Evolutionary conservation across 2,113 vertebrate species (phyloP).

Genomic region (Bubo scandiacus): DNA sequence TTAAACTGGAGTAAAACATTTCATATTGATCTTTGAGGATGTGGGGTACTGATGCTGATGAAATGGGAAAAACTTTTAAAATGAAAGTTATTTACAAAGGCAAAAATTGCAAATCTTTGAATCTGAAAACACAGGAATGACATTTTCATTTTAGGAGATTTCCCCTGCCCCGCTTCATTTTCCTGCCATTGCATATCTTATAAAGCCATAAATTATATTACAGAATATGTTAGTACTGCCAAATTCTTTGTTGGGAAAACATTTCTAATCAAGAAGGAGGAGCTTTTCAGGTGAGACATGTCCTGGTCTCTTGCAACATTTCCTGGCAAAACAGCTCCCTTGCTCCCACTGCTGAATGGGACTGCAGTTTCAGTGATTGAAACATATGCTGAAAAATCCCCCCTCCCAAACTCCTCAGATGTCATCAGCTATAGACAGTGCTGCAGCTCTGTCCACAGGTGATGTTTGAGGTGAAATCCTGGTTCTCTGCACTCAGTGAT

Average conservation of each 20-base stretch:
- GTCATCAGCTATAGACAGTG: not conserved
- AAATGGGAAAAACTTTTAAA: not conserved
- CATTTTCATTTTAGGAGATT: not conserved
- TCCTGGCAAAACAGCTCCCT: not conserved
- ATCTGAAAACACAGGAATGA: not conserved
- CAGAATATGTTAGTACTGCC: not conserved
- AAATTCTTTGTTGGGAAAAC: not conserved
- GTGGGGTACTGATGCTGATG: not conserved
- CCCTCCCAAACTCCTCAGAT: not conserved
- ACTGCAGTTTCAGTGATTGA: not conserved
- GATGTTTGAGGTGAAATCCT: not conserved
- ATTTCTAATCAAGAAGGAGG: not conserved
- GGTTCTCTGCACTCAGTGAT: not conserved
- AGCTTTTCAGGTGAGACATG: not conserved
- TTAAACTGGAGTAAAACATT: not conserved
- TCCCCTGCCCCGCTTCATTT: fast-evolving
- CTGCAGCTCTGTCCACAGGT: not conserved
- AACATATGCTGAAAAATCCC: not conserved
- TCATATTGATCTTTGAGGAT: not conserved
- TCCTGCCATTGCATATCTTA: not conserved
- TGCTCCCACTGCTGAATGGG: not conserved
- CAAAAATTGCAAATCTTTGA: not conserved
- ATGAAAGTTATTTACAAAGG: not conserved
- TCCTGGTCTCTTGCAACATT: not conserved
- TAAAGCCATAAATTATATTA: not conserved